phyloP scores from a whole-genome alignment of 2,797 vertebrate species.

The Falco naumanni region DNA sequence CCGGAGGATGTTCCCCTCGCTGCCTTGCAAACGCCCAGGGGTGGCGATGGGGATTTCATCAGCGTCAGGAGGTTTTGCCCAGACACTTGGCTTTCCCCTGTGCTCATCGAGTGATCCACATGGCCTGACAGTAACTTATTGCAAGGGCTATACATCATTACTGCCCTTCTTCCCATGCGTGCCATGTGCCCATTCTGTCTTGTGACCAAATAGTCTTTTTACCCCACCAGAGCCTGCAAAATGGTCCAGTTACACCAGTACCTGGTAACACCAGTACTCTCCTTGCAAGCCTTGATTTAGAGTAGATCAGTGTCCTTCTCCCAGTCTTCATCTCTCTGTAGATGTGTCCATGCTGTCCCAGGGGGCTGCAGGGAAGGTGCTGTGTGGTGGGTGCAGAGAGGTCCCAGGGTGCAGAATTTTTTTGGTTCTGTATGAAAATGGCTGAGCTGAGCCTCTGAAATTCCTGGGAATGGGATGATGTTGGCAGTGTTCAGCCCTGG shows the following conservation, averaged over 20 bases:
- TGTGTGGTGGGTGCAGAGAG: not conserved
- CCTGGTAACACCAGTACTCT: not conserved
- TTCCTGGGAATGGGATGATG: not conserved
- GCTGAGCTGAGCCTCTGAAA: not conserved
- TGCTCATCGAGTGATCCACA: not conserved
- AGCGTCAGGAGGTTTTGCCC: not conserved
- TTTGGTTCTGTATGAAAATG: not conserved
- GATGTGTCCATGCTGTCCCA: rapidly evolving
- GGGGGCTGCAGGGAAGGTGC: not conserved
- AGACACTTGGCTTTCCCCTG: not conserved
- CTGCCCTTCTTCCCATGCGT: not conserved
- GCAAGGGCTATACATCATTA: constrained; percentile 38
- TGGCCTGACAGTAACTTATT: not conserved
- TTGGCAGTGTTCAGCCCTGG: not conserved
- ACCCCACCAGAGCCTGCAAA: not conserved
- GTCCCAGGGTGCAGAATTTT: not conserved
- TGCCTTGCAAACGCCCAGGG: rapidly evolving
- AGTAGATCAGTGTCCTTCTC: not conserved
- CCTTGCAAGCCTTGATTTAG: not conserved
- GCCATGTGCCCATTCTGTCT: not conserved
- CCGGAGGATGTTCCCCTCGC: rapidly evolving
- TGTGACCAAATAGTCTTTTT: not conserved
- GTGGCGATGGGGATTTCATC: not conserved
- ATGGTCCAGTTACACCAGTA: not conserved
- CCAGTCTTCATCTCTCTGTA: not conserved